phyloP scores from a whole-genome alignment of 2,113 vertebrate species.

The Noctilio leporinus region DNA sequence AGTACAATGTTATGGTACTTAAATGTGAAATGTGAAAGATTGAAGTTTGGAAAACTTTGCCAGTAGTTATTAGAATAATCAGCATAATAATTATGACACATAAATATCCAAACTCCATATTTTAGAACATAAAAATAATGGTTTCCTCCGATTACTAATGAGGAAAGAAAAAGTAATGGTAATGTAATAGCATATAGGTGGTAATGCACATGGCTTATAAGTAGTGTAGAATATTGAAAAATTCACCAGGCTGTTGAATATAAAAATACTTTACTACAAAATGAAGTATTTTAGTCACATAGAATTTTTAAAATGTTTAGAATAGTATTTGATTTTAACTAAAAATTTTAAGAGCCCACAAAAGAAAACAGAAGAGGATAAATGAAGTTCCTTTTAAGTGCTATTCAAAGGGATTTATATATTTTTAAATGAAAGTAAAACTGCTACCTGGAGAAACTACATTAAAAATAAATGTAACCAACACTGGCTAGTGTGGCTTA shows the following conservation, averaged over 20 bases:
- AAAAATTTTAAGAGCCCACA: background rate
- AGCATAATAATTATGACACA: background rate
- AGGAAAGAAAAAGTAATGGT: background rate
- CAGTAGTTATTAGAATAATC: background rate
- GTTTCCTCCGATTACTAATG: background rate
- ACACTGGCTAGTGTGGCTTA: too few relatives aligned
- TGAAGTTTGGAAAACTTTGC: background rate
- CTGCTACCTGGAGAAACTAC: background rate
- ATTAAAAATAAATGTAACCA: background rate
- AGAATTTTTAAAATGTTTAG: background rate
- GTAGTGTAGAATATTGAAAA: background rate
- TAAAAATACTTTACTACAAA: background rate
- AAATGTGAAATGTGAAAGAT: background rate
- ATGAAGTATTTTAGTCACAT: background rate
- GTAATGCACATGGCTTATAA: background rate
- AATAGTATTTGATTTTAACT: background rate
- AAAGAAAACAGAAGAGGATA: background rate
- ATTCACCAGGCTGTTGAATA: background rate
- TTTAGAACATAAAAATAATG: background rate
- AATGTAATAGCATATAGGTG: background rate
- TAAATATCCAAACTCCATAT: background rate
- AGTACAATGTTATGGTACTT: background rate
- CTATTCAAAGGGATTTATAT: background rate
- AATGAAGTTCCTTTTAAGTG: background rate
- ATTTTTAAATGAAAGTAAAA: background rate